Evolutionary conservation across 2,113 vertebrate genomes (phyloP), one percentile per base, ranked within the genome.

Genomic region (Dipodomys spectabilis): DNA sequence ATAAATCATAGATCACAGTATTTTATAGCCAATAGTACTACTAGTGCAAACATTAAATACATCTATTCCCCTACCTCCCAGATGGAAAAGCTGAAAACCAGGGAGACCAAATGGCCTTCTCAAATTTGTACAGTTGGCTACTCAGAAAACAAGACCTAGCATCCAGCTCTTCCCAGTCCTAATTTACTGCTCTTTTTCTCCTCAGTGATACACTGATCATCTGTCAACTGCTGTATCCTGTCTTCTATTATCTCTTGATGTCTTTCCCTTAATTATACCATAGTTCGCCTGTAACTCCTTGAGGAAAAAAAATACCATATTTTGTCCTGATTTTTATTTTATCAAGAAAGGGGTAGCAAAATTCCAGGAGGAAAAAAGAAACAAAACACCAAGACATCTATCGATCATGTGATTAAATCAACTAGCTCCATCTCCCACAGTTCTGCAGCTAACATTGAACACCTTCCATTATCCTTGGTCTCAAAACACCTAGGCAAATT

Each of bases 51-150:
- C 6, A 44, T 27, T 57, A 15, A 87, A 64, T 82, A 25, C 39
- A 71, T 83, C 11, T 10, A 86, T 64, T 82, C 82, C 72, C 30
- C 69, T 44, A 65, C n/a, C 0, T 65, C 65, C 5, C 74, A 94
- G 75, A 88, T 75, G 93, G 23, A 92, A 72, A 84, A 93, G 49
- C 45, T 53, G 7, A 89, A 23, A 91, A 67, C 18, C n/a, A 74
- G 30, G 64, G 20, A 73, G 60, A 49, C 9, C 8, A 79, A 53
- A 44, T 35, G 7, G 4, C 83, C 78, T 83, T 79, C 62, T 95
- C 68, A 93, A 45, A 71, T 74, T 12, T 22, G 44, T 16, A 60
- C 39, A 91, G 7, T 15, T 77, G 19, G 49, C 81, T 69, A 27
- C 69, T 83, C 71, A 57, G 60, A 80, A n/a, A 82, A n/a, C 71